A percentile compares a stretch with the other conserved stretches of the same genome.
These are phyloP conservation scores for Mustela nigripes DNA, from an alignment of 2,113 vertebrate species.

Conservation along the genomic window DNA sequence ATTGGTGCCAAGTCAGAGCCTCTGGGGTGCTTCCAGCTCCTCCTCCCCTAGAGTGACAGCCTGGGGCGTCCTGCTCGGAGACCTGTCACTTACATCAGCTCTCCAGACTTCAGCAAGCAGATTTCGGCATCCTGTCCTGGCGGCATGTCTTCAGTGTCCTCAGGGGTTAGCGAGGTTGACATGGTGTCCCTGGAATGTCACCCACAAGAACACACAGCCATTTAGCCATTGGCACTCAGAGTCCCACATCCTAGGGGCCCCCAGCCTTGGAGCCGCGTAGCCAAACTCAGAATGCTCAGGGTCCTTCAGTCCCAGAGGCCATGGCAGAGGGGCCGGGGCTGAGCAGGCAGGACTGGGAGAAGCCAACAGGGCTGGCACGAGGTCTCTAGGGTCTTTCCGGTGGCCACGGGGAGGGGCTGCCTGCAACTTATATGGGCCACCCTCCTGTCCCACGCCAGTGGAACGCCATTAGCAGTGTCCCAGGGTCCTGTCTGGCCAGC, in stretches of 20 bases:
- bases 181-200: slow-evolving; percentile 88
- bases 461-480: not conserved
- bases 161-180: slow-evolving; percentile 87
- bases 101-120: slow-evolving; percentile 94
- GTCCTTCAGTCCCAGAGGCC: not conserved
- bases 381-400: accelerated
- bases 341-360: accelerated
- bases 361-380: not conserved
- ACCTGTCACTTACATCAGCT: slow-evolving; percentile 92
- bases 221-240: not conserved
- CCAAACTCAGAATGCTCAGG: accelerated
- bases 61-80: not conserved
- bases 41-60: not conserved
- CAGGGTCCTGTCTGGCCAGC: accelerated
- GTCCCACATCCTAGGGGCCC: accelerated
- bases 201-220: slow-evolving; percentile 29
- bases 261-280: accelerated
- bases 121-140: slow-evolving; percentile 95
- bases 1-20: not conserved
- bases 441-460: accelerated
- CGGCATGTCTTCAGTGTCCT: slow-evolving; percentile 90
- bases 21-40: not conserved
- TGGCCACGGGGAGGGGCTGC: not conserved
- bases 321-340: accelerated
- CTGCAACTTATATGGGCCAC: accelerated